Evolutionary conservation across 2,888 invertebrate species (phyloP).

Genomic region (Cryptophagus acutangulus): DNA sequence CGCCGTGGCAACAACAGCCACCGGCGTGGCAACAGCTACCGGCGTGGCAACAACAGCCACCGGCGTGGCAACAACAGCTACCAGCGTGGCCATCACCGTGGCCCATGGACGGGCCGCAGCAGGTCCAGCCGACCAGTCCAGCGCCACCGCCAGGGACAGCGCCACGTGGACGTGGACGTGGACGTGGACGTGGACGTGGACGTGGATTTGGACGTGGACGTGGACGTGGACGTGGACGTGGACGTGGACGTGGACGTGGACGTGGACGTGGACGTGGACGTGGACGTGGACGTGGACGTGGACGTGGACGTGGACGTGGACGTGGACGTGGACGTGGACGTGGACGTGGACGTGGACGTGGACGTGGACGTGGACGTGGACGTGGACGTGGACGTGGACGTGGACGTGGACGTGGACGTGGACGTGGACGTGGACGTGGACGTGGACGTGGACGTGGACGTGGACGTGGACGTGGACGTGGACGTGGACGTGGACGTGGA

Average conservation of each 20-base stretch:
- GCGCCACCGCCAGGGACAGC: no score
- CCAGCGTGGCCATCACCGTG: no score
- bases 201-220: slow-evolving; percentile 2
- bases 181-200: slow-evolving; percentile 3
- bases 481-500: slow-evolving; percentile 3
- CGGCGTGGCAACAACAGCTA: no score
- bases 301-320: slow-evolving; percentile 3
- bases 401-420: slow-evolving; percentile 3
- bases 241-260: slow-evolving; percentile 3
- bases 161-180: slow-evolving; percentile 3
- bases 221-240: slow-evolving; percentile 3
- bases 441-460: slow-evolving; percentile 3
- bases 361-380: slow-evolving; percentile 3
- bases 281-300: slow-evolving; percentile 3
- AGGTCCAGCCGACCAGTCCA: no score
- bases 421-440: slow-evolving; percentile 3
- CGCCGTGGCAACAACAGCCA: no score
- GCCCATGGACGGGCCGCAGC: no score
- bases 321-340: slow-evolving; percentile 3
- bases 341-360: slow-evolving; percentile 3
- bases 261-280: slow-evolving; percentile 3
- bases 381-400: slow-evolving; percentile 3
- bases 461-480: slow-evolving; percentile 3
- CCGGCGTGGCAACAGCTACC: no score
- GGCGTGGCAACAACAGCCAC: no score